Evolutionary conservation across 2,113 vertebrate genomes (phyloP), one percentile per base, ranked within the genome.

Genomic region (Gambusia holbrooki): DNA sequence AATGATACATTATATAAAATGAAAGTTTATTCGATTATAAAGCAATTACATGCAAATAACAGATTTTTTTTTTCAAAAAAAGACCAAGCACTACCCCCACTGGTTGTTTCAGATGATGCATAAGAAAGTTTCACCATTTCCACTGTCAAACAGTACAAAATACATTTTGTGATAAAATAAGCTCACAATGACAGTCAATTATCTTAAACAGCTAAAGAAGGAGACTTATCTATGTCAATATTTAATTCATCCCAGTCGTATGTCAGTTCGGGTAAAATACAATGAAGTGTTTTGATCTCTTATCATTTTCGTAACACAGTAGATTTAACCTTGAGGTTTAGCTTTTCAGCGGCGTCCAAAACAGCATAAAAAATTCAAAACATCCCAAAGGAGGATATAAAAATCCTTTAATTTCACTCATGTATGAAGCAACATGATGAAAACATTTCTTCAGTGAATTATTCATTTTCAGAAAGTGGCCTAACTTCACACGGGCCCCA

Each of bases 41-140:
- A 32, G n/a, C 69, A 69, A 37, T 0, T 8, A 37, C 74, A 28
- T 81, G 66, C 60, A 62, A 73, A 80, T 40, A 45, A 58, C 2
- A 62, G 25, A 19, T 48, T 5, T 19, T 48, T 19, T 48, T 45
- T 22, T 1, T 45, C 27, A 27, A 27, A 27, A 27, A 63, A 76
- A 87, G 83, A 81, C 76, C 87, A 83, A 69, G 86, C 84, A 89
- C 80, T 63, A 37, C 88, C 90, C 90, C 91, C 74, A 80, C 58
- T 86, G 91, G 87, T 48, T 88, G 81, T 33, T 11, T 19, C 69
- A 33, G 28, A 10, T 19, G 76, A 32, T 84, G 73, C 82, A 69
- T 68, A 62, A 25, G 40, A 30, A 65, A 5, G 45, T 48, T 48
- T 19, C 45, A 48, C 45, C 5, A 19, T 17, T 19, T 19, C 4